Evolutionary conservation across 37 sponge, comb jelly and placozoan genomes (phyloP).

Genomic region (Ianthella basta): DNA sequence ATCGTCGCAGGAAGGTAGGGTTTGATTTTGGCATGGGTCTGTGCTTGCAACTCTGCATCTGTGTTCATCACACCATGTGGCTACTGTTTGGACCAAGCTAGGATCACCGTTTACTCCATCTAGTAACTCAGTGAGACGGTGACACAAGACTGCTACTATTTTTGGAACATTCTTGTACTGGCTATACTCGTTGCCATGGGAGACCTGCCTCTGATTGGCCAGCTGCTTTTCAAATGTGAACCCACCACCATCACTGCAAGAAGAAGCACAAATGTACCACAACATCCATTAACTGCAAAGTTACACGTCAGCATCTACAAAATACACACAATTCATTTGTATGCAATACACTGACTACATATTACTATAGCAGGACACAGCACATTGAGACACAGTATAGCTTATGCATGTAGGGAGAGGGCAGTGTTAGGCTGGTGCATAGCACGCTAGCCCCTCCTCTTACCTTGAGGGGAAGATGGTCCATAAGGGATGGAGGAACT

Average conservation of each 20-base stretch:
- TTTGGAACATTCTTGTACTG: constrained; percentile 64
- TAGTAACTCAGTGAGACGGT: not conserved
- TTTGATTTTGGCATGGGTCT: not conserved
- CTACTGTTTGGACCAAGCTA: not conserved
- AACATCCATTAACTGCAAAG: not conserved
- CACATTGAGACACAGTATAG: no score
- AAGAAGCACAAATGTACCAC: not conserved
- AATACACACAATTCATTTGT: not conserved
- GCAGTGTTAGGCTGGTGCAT: not conserved
- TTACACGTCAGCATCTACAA: not conserved
- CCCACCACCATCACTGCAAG: not conserved
- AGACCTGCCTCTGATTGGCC: constrained; percentile 55
- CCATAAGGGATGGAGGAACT: constrained; percentile 74
- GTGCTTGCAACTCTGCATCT: not conserved
- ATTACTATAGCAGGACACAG: no score
- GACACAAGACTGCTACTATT: constrained; percentile 33
- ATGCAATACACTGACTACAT: not conserved
- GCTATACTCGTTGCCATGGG: constrained; percentile 60
- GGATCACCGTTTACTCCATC: not conserved
- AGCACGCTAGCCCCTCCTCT: not conserved
- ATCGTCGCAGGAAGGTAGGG: no score
- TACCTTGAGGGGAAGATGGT: constrained; percentile 57
- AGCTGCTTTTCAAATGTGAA: constrained; percentile 45
- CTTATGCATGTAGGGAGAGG: no score
- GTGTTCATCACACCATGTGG: not conserved